Base-by-base conservation (phyloP, 2,888 invertebrate species). In the Ommatoiulus sabulosus region DNA sequence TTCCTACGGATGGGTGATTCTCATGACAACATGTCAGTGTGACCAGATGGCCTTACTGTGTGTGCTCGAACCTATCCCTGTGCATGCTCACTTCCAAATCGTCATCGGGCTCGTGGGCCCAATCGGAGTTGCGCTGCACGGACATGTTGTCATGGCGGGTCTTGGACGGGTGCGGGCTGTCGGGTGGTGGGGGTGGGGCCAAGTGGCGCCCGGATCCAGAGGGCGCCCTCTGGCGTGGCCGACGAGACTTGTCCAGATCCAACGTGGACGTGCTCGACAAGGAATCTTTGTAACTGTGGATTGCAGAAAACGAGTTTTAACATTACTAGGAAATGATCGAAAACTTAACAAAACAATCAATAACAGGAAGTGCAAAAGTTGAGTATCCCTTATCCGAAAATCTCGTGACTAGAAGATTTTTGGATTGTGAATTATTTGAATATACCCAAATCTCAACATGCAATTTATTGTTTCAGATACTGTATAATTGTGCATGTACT, bases 271-370 rank as follows among this genome's bases (percentile, higher is more conserved):
- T 87, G 84, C 90, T 90, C 72, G 90, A 90, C 24, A 90, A 84
- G 0, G 90, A 90, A 87, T 90, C 90, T 57, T 90, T 90, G 80
- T 90, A 90, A 63, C 90, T 90, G 35, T 20, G 88, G 87, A 84
- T n/a, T n/a, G n/a, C n/a, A n/a, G n/a, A n/a, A n/a, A n/a, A n/a
- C n/a, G n/a, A n/a, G n/a, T n/a, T n/a, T n/a, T n/a, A n/a, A n/a
- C n/a, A n/a, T n/a, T n/a, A n/a, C n/a, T n/a, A n/a, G n/a, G n/a
- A n/a, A n/a, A n/a, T n/a, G n/a, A n/a, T n/a, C n/a, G n/a, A n/a
- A n/a, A n/a, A n/a, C n/a, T n/a, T n/a, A n/a, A n/a, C n/a, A n/a
- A n/a, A n/a, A n/a, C n/a, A n/a, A n/a, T n/a, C n/a, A n/a, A n/a
- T n/a, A n/a, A n/a, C n/a, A n/a, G n/a, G n/a, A n/a, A n/a, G n/a